A percentile compares a stretch with the other conserved stretches of the same genome.
These are phyloP conservation scores for Euzophera pinguis DNA, from an alignment of 2,888 invertebrate genomes.

Conservation along the genomic window DNA sequence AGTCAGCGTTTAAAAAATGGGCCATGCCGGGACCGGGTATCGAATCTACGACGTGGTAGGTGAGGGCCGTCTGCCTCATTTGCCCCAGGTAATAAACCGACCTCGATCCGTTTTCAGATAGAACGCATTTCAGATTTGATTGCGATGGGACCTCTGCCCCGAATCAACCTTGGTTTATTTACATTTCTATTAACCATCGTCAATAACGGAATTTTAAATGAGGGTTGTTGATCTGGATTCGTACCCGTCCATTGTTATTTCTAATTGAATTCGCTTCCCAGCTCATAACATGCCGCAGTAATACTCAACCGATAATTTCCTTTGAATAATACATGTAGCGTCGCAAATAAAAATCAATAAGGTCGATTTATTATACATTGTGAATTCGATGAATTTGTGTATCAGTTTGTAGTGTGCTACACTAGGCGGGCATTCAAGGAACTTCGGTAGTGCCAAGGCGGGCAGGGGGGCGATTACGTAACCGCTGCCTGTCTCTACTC, in stretches of 20 bases:
- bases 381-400: constrained; percentile 14
- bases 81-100: constrained; percentile 42
- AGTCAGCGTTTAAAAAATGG: constrained; percentile 10
- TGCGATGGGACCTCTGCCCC: not conserved
- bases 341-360: not conserved
- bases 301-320: not conserved
- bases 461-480: constrained; percentile 49
- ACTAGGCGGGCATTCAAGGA: constrained; percentile 30
- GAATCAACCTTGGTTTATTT: constrained; percentile 1
- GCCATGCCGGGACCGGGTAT: constrained; percentile 20
- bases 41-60: constrained; percentile 32
- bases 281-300: not conserved
- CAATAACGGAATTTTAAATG: constrained; percentile 4
- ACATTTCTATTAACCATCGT: constrained; percentile 2
- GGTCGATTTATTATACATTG: not conserved
- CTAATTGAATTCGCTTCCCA: not conserved
- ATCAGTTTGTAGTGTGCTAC: constrained; percentile 26
- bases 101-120: constrained; percentile 32
- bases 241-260: not conserved
- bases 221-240: not conserved
- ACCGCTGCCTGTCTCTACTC: constrained; percentile 46
- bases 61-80: constrained; percentile 34
- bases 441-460: constrained; percentile 50
- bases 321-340: not conserved
- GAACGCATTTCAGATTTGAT: constrained; percentile 16